Conservation (phyloP, 37 sponge, comb jelly and placozoan species). For the Cladorhizidae sp. region DNA sequence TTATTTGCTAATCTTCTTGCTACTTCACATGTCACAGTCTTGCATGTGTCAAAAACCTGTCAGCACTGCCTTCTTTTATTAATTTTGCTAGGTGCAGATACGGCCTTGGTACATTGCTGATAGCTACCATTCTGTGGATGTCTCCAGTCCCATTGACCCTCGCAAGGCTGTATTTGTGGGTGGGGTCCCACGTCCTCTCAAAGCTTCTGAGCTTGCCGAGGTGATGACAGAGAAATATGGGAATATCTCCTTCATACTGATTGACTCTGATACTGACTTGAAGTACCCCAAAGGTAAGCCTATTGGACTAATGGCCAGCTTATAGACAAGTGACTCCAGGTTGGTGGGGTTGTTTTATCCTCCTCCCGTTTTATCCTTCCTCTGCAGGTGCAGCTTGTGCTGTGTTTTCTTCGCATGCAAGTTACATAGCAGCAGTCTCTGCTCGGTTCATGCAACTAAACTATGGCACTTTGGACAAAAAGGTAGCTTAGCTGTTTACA, state of each 20-base stretch:
- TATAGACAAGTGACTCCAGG: background rate
- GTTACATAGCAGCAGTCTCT: constrained; percentile 92
- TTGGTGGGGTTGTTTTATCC: background rate
- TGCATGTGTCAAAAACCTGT: no score
- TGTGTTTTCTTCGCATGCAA: constrained; percentile 77
- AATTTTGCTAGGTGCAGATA: constrained; percentile 69
- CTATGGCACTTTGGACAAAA: constrained; percentile 87
- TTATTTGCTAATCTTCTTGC: background rate
- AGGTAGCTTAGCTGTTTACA: constrained; percentile 39
- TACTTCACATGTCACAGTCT: no score
- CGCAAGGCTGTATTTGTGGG: constrained; percentile 94
- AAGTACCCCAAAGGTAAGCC: constrained; percentile 93
- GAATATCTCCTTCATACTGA: constrained; percentile 74
- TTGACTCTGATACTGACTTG: constrained; percentile 82
- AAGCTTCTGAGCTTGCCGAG: constrained; percentile 80
- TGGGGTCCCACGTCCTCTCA: constrained; percentile 93
- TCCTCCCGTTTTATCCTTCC: no score
- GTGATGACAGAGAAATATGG: constrained; percentile 89
- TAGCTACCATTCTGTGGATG: constrained; percentile 60
- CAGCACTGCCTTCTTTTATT: no score
- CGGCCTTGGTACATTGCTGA: constrained; percentile 90
- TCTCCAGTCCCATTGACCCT: constrained; percentile 49
- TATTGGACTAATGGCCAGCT: constrained; percentile 9
- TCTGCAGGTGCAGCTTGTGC: constrained; percentile 92
- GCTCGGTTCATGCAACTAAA: constrained; percentile 91